These are phyloP conservation scores for Drosophila repleta DNA, from an alignment of 1,140 invertebrate genomes.

Conservation along the genomic window DNA sequence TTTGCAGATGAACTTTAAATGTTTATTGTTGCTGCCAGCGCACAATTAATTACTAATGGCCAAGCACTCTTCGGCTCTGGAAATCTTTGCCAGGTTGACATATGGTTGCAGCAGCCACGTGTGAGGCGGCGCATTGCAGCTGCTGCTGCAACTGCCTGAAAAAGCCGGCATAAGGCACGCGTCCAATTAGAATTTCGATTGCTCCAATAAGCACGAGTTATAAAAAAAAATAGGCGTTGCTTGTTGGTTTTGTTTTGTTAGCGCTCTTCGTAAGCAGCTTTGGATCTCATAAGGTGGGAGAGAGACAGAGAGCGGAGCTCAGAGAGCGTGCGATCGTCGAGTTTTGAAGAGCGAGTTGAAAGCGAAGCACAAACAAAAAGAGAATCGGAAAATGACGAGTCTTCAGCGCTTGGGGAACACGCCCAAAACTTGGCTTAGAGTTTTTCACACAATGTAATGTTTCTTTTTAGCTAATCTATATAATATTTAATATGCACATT, in stretches of 20 bases:
- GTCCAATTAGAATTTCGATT: slow-evolving; percentile 1
- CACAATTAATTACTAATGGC: slow-evolving; percentile 20
- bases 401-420: slow-evolving; percentile 71
- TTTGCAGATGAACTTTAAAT: slow-evolving; percentile 64
- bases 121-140: slow-evolving; percentile 33
- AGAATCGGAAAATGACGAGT: slow-evolving; percentile 63
- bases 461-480: background rate
- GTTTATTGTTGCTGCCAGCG: slow-evolving; percentile 57
- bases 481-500: background rate
- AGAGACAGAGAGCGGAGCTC: slow-evolving; percentile 26
- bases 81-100: slow-evolving; percentile 44
- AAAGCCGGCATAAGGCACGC: slow-evolving; percentile 18
- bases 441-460: slow-evolving; percentile 40
- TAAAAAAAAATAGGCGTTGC: slow-evolving; percentile 60
- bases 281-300: slow-evolving; percentile 19
- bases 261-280: slow-evolving; percentile 70
- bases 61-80: background rate
- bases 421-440: slow-evolving; percentile 72
- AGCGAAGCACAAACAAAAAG: slow-evolving; percentile 58
- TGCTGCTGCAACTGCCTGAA: slow-evolving; percentile 20
- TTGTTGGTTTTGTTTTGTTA: slow-evolving; percentile 73
- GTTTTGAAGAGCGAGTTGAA: slow-evolving; percentile 63
- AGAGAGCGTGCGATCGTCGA: slow-evolving; percentile 35
- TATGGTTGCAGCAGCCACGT: slow-evolving; percentile 37
- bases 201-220: slow-evolving; percentile 23